These are phyloP conservation scores for Dendroctonus valens DNA, from an alignment of 1,140 invertebrate genomes.

Conservation along the genomic window DNA sequence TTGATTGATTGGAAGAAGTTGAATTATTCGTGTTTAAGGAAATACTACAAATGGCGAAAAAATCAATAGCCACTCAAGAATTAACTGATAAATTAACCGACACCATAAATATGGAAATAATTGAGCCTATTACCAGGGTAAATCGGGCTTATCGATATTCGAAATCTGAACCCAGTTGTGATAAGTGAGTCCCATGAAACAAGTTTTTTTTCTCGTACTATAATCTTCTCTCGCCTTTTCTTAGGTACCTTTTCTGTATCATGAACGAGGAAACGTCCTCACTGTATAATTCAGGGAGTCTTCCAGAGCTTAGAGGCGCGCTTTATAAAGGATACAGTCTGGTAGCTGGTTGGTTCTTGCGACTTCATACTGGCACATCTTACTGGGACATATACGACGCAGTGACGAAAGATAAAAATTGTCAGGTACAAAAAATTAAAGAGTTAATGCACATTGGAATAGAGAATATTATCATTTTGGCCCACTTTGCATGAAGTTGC, in stretches of 20 bases:
- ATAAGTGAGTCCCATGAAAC: conserved; percentile 49
- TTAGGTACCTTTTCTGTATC: conserved; percentile 68
- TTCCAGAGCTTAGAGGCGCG: conserved; percentile 60
- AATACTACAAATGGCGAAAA: conserved; percentile 65
- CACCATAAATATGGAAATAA: conserved; percentile 74
- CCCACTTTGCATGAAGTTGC: too few relatives aligned
- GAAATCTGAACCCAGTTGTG: conserved; percentile 66
- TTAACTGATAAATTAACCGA: conserved; percentile 74
- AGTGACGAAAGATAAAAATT: conserved; percentile 56
- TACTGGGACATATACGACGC: conserved; percentile 59
- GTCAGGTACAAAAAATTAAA: conserved; percentile 49
- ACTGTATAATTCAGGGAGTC: conserved; percentile 51
- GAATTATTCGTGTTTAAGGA: conserved; percentile 54
- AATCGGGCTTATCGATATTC: conserved; percentile 75
- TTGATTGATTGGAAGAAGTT: not conserved
- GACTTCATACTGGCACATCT: conserved; percentile 56
- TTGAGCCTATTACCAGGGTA: conserved; percentile 72
- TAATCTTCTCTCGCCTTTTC: conserved; percentile 4
- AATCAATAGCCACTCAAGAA: conserved; percentile 63
- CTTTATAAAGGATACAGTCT: conserved; percentile 73
- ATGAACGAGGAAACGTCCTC: conserved; percentile 62
- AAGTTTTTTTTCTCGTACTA: not conserved
- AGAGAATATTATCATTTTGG: too few relatives aligned
- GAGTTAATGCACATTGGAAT: not conserved
- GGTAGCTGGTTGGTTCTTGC: conserved; percentile 66